Percentiles rank a stretch among this genome's conserved stretches.
Conservation (phyloP, 2,888 invertebrate genomes). For the Drosophila aldrichi region DNA sequence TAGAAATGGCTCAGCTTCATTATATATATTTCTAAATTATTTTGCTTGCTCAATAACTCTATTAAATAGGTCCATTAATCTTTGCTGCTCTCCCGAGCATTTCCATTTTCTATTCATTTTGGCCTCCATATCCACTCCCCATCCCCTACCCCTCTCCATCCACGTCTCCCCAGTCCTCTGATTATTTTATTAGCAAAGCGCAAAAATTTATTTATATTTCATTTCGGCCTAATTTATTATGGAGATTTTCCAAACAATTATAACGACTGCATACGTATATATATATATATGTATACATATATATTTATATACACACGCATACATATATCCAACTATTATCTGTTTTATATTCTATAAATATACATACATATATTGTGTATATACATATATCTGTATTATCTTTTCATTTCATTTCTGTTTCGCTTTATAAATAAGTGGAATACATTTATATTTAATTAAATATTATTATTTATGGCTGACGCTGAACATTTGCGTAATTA, state of each 20-base stretch:
- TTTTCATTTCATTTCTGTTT: slow-evolving; percentile 47
- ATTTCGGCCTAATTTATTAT: slow-evolving; percentile 65
- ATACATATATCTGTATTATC: slow-evolving; percentile 25
- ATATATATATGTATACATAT: background rate
- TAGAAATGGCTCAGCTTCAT: background rate
- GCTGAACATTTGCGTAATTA: slow-evolving; percentile 61
- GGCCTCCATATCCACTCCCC: background rate
- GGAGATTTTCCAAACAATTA: slow-evolving; percentile 51
- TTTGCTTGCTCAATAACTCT: slow-evolving; percentile 59
- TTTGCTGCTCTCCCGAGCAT: slow-evolving; percentile 45
- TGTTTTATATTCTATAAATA: slow-evolving; percentile 14
- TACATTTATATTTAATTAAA: slow-evolving; percentile 77
- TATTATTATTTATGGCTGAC: slow-evolving; percentile 75
- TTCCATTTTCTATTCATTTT: slow-evolving; percentile 60
- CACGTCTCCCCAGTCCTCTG: background rate
- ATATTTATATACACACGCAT: slow-evolving; percentile 3
- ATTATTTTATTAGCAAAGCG: slow-evolving; percentile 62
- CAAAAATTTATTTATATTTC: slow-evolving; percentile 62
- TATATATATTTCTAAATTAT: background rate
- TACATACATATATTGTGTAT: slow-evolving; percentile 16
- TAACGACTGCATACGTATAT: slow-evolving; percentile 7
- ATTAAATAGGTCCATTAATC: slow-evolving; percentile 62
- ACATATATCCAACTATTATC: slow-evolving; percentile 11
- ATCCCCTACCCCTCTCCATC: rapidly evolving
- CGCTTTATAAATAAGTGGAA: slow-evolving; percentile 58